These are phyloP conservation scores for Cremastobaeus sp. DNA, from an alignment of 2,888 invertebrate species.

Conservation along the genomic window DNA sequence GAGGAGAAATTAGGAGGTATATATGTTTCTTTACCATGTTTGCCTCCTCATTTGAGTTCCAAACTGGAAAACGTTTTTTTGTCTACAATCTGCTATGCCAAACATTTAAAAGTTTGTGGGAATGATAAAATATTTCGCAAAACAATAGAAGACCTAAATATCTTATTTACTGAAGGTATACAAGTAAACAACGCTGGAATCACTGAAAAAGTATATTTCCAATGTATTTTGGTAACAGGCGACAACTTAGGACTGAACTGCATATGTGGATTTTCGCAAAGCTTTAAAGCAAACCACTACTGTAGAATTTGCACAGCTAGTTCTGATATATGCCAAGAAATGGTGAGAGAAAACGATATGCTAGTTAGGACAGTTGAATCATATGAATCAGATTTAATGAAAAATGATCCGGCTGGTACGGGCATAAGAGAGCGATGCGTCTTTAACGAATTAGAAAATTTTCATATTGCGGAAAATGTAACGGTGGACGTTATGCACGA, in stretches of 20 bases:
- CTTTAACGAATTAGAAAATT: not conserved
- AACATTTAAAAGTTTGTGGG: not conserved
- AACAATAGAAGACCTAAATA: constrained; percentile 4
- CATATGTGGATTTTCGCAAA: constrained; percentile 15
- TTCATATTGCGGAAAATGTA: constrained; percentile 7
- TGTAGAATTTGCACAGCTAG: constrained; percentile 9
- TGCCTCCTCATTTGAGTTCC: not conserved
- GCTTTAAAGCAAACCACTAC: constrained; percentile 7
- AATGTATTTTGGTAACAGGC: constrained; percentile 47
- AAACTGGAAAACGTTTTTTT: constrained; percentile 2
- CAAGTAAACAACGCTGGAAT: not conserved
- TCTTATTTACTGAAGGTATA: not conserved
- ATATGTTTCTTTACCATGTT: not conserved
- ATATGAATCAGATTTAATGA: constrained; percentile 27
- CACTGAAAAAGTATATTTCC: constrained; percentile 26
- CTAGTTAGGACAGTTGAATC: not conserved
- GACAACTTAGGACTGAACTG: constrained; percentile 49
- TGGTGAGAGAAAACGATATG: constrained; percentile 8
- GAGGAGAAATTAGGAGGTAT: constrained; percentile 2
- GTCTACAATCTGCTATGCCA: not conserved
- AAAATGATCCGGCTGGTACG: constrained; percentile 22
- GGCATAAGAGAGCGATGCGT: constrained; percentile 37
- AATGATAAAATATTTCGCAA: not conserved
- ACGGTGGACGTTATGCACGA: constrained; percentile 6
- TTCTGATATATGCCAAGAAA: not conserved